Evolutionary conservation across 53 echinoderm and acorn worm genomes (phyloP).

Genomic region (Echinometra lucunter): DNA sequence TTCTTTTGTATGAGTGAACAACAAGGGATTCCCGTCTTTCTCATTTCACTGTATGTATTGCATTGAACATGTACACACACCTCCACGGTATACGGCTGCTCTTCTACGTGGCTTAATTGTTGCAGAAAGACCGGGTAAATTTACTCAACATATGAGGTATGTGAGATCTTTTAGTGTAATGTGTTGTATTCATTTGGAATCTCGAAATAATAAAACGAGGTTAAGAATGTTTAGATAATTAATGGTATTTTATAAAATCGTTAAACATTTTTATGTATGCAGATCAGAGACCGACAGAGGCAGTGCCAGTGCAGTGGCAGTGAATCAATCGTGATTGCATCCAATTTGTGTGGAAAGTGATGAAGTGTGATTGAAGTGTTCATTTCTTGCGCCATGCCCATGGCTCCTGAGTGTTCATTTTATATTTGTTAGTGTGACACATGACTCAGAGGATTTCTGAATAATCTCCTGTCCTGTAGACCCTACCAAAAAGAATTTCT

Average conservation of each 20-base stretch:
- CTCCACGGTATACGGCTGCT: neutral
- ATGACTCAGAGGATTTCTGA: no score
- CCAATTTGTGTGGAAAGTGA: neutral
- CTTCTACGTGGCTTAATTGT: neutral
- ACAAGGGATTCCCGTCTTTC: neutral
- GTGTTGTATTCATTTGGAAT: neutral
- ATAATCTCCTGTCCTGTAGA: no score
- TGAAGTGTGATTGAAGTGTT: neutral
- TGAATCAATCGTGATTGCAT: neutral
- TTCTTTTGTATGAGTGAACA: neutral
- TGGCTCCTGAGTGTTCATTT: neutral
- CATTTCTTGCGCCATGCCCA: neutral
- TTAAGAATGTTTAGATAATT: neutral
- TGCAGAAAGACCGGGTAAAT: neutral
- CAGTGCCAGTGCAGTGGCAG: no score
- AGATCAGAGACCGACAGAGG: neutral
- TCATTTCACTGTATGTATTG: neutral
- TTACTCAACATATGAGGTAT: neutral
- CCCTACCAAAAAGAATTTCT: no score
- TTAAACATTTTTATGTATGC: neutral
- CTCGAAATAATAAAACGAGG: neutral
- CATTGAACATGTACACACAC: neutral
- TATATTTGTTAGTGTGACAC: no score
- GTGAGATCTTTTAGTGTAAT: neutral
- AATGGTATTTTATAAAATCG: neutral